A percentile compares a stretch with the other conserved stretches of the same genome.
Conservation (phyloP, 2,797 vertebrate genomes). For the Podarcis lilfordi region DNA sequence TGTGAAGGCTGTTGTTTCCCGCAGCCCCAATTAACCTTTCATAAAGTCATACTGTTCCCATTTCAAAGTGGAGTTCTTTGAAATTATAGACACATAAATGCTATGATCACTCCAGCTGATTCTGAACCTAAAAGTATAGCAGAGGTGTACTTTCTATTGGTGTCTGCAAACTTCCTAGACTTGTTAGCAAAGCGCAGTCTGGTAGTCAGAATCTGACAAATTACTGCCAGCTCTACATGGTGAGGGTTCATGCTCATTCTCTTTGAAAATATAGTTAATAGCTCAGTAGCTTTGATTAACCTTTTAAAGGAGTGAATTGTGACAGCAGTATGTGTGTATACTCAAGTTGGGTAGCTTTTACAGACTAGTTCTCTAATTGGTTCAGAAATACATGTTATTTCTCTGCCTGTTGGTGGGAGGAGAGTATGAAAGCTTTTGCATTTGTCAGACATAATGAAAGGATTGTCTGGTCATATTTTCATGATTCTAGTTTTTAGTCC, state of each 20-base stretch:
- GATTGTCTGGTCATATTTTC: background rate
- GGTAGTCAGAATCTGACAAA: constrained; percentile 18
- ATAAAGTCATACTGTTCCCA: background rate
- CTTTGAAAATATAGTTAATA: background rate
- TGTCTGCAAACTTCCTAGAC: background rate
- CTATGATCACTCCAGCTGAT: background rate
- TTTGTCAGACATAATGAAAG: background rate
- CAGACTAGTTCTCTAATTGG: background rate
- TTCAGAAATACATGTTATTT: background rate
- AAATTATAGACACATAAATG: background rate
- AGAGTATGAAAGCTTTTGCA: background rate
- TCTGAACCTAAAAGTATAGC: background rate
- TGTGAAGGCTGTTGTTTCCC: background rate
- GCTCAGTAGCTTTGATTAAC: background rate
- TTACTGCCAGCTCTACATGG: background rate
- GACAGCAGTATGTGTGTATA: background rate
- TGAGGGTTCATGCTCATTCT: background rate
- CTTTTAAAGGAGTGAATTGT: background rate
- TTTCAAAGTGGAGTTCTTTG: background rate
- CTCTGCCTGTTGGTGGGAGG: background rate
- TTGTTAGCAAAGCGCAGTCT: constrained; percentile 48
- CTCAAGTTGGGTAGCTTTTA: background rate
- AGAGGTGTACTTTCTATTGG: background rate
- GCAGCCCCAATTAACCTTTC: background rate
- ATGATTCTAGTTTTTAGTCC: background rate